These are phyloP conservation scores for Pasiphila rectangulata DNA, from an alignment of 2,888 invertebrate genomes.

Conservation along the genomic window DNA sequence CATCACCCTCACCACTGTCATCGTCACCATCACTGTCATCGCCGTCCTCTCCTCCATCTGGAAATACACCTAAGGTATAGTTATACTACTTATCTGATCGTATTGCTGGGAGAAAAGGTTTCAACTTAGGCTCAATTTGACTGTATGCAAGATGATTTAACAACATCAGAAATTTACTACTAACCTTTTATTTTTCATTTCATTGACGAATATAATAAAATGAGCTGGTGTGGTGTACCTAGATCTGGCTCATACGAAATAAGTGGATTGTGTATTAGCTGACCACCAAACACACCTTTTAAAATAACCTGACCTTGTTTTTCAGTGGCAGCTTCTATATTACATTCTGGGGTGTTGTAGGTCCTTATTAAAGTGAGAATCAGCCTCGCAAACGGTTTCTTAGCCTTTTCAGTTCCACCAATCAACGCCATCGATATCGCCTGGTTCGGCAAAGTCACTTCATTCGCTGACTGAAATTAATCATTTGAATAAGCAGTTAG, in stretches of 20 bases:
- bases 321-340: conserved; percentile 31
- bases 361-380: conserved; percentile 57
- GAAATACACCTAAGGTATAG: not conserved
- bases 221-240: too few species aligned
- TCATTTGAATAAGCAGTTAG: too few species aligned
- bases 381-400: conserved; percentile 63
- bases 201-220: too few species aligned
- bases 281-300: too few species aligned
- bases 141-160: too few species aligned
- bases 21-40: not conserved
- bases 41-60: conserved; percentile 6
- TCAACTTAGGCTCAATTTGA: too few species aligned
- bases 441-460: conserved; percentile 65
- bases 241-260: too few species aligned
- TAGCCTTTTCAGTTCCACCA: conserved; percentile 38
- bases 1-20: not conserved
- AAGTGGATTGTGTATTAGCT: too few species aligned
- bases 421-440: conserved; percentile 53
- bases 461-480: conserved; percentile 60
- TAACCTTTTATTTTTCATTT: too few species aligned
- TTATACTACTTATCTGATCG: too few species aligned
- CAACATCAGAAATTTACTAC: too few species aligned
- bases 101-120: too few species aligned
- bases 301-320: conserved; percentile 26
- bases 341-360: conserved; percentile 49